Evolutionary conservation across 2,797 vertebrate genomes (phyloP).

Genomic region (Hapalemur alaotrensis): DNA sequence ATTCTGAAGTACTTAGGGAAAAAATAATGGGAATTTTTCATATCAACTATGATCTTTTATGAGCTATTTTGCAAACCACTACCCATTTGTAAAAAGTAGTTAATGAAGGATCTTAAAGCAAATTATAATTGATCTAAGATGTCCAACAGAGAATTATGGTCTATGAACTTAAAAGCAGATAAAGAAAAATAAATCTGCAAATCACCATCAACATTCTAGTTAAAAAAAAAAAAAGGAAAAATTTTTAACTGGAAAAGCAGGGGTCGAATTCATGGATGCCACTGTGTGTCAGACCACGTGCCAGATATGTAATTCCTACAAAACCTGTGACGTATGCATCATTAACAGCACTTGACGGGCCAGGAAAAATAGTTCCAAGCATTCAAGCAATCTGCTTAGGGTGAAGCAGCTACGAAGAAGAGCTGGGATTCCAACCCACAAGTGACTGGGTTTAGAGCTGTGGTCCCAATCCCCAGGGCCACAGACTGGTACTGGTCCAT

Average conservation of each 20-base stretch:
- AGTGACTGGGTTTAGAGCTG: neutral
- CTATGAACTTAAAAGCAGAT: conserved; percentile 14
- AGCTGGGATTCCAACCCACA: neutral
- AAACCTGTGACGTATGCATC: neutral
- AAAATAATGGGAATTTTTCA: conserved; percentile 62
- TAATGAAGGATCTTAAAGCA: conserved; percentile 53
- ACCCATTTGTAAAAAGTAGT: conserved; percentile 42
- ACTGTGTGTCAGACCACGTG: neutral
- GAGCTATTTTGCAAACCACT: conserved; percentile 65
- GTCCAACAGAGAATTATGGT: conserved; percentile 7
- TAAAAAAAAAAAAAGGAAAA: conserved; percentile 26
- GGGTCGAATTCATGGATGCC: neutral
- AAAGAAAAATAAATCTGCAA: conserved; percentile 24
- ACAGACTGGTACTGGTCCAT: no score
- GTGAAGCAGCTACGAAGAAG: neutral
- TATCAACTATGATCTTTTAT: conserved; percentile 58
- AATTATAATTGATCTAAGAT: conserved; percentile 47
- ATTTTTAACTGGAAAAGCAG: neutral
- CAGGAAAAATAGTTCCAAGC: neutral
- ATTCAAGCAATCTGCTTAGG: neutral
- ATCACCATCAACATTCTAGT: neutral
- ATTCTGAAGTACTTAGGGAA: conserved; percentile 56
- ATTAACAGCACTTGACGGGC: neutral
- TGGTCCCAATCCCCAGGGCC: no score
- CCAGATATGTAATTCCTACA: neutral